Percentiles rank a stretch among this genome's conserved stretches.
phyloP scores from a whole-genome alignment of 2,888 invertebrate species.

The Phengaris alcon region DNA sequence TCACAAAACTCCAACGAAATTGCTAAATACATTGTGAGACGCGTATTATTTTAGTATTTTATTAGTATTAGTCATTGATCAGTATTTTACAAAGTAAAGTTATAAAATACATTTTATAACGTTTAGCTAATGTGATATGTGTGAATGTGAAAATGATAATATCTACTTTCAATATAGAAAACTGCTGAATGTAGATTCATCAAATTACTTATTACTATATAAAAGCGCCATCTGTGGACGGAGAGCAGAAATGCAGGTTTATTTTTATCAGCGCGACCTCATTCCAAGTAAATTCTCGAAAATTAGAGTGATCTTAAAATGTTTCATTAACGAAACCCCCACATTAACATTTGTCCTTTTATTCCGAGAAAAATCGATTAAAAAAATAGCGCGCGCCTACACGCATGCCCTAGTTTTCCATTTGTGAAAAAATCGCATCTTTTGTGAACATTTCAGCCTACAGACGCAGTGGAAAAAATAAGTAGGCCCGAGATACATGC shows the following conservation, averaged over 20 bases:
- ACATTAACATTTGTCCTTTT: slow-evolving; percentile 46
- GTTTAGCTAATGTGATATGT: too few relatives aligned
- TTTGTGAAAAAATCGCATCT: slow-evolving; percentile 62
- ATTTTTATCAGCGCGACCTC: slow-evolving; percentile 56
- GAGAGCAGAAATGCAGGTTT: slow-evolving; percentile 55
- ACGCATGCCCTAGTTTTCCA: slow-evolving; percentile 66
- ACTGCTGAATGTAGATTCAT: background rate
- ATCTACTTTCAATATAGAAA: too few relatives aligned
- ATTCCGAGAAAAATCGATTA: slow-evolving; percentile 59
- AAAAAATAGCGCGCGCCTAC: slow-evolving; percentile 47
- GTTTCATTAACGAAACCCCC: slow-evolving; percentile 42
- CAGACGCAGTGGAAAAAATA: slow-evolving; percentile 60
- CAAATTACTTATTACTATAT: slow-evolving; percentile 28
- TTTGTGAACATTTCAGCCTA: slow-evolving; percentile 59
- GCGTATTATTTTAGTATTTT: background rate
- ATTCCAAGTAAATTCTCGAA: slow-evolving; percentile 58
- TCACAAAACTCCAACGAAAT: background rate
- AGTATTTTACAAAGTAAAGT: background rate
- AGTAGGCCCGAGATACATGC: slow-evolving; percentile 64
- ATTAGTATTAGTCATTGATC: background rate
- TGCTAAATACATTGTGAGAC: background rate
- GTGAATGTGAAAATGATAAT: too few relatives aligned
- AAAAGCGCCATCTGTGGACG: slow-evolving; percentile 63
- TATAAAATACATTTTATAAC: background rate
- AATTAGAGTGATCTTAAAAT: slow-evolving; percentile 45